phyloP scores from a whole-genome alignment of 2,797 vertebrate species.

The Fundulus diaphanus region DNA sequence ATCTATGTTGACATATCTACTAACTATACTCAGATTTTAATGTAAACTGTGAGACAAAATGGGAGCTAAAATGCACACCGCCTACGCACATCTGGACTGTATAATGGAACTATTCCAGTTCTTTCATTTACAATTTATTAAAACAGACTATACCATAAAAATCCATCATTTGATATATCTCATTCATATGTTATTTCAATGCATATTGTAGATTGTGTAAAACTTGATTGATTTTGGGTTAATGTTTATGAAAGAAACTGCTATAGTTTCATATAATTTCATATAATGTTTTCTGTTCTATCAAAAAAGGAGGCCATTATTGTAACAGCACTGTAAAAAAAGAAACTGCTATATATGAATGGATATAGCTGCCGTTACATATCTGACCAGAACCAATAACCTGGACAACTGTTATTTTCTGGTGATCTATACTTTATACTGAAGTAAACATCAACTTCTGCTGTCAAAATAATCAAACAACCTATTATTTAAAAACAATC shows the following conservation, averaged over 20 bases:
- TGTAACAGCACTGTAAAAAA: not conserved
- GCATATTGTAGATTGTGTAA: not conserved
- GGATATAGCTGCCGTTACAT: not conserved
- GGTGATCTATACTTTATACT: not conserved
- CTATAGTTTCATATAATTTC: not conserved
- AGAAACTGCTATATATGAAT: not conserved
- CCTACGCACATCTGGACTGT: not conserved
- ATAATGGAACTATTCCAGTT: not conserved
- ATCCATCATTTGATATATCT: not conserved
- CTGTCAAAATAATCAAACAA: not conserved
- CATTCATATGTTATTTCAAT: not conserved
- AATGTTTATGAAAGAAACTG: not conserved
- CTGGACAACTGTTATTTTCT: not conserved
- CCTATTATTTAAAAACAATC: not conserved
- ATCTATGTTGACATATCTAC: conserved; percentile 12
- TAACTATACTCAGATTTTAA: not conserved
- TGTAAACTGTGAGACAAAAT: not conserved
- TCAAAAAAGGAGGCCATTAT: not conserved
- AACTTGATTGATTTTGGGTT: not conserved
- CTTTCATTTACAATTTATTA: not conserved
- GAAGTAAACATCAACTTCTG: not conserved
- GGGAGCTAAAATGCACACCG: not conserved
- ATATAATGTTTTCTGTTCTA: not conserved
- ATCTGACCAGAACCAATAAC: not conserved
- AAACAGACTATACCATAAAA: no score